Evolutionary conservation across 2,797 vertebrate genomes (phyloP), one percentile per base, ranked within the genome.

Genomic region (Vireo griseus): DNA sequence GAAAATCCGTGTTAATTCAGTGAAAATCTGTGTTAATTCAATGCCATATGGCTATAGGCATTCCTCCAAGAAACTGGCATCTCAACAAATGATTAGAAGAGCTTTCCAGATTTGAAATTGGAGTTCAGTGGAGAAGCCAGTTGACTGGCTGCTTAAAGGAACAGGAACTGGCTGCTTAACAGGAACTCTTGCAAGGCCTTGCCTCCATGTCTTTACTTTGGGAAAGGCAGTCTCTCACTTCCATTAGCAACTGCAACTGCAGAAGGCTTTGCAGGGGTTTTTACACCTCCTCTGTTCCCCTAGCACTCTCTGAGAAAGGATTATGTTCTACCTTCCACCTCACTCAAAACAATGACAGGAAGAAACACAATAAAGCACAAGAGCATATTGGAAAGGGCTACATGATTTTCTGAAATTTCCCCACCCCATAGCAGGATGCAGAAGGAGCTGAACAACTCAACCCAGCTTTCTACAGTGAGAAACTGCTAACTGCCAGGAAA

Each of bases 11-110:
- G 88, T 85, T 92, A 95, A 94, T 95, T 96, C 87, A 79, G 35
- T 85, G 72, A 92, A 94, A 92, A 93, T 95, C 93, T 89, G 29
- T 95, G 76, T 81, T 93, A 96, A 90, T 92, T 95, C 88, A 89
- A 73, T 82, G 92, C 92, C 95, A 97, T 97, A 95, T 95, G 88
- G 84, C 72, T 91, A 57, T 55, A 28, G 94, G 82, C 88, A 83
- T 88, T 81, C 77, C 90, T 92, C 92, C 94, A 97, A 92, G 65
- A 88, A 94, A 82, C 63, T 85, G 65, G 82, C 82, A 95, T 78
- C 88, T 93, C 68, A 92, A 72, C 22, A 89, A 96, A 93, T 35
- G 3, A 81, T 79, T 77, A 69, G 17, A 87, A 65, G 39, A 86
- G 58, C 58, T 90, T 93, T 94, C 62, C 62, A 93, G 79, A 91